A percentile compares a stretch with the other conserved stretches of the same genome.
Evolutionary conservation across 2,113 vertebrate genomes (phyloP).

Genomic region (Cyanoramphus novaezelandiae): DNA sequence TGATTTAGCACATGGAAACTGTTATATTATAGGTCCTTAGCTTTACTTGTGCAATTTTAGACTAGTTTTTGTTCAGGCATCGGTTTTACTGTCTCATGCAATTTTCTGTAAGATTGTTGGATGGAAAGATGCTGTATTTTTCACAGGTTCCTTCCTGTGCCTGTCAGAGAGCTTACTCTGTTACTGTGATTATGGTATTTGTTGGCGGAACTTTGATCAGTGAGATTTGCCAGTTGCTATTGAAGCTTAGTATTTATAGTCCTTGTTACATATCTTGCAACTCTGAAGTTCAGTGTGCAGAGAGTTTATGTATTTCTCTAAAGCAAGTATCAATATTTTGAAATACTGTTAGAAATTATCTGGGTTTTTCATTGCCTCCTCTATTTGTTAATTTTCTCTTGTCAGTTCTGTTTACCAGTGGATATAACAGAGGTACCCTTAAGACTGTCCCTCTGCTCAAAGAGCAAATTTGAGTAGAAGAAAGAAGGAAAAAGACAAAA

Average conservation of each 20-base stretch:
- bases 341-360: background rate
- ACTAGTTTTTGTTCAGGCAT: background rate
- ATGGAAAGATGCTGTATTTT: background rate
- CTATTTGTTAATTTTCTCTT: background rate
- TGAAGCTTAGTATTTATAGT: background rate
- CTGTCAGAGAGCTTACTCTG: background rate
- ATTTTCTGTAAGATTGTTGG: background rate
- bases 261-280: background rate
- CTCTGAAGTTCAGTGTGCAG: background rate
- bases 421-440: background rate
- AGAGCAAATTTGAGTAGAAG: background rate
- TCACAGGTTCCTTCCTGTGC: background rate
- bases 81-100: background rate
- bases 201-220: background rate
- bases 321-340: background rate
- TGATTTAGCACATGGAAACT: background rate
- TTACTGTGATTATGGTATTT: background rate
- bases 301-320: background rate
- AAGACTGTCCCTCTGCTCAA: background rate
- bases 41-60: background rate
- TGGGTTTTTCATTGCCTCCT: background rate
- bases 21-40: background rate
- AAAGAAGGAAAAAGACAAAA: background rate
- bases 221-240: background rate
- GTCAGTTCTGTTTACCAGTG: background rate